These are phyloP conservation scores for Leptura quadrifasciata DNA, from an alignment of 2,888 invertebrate genomes.

Conservation along the genomic window DNA sequence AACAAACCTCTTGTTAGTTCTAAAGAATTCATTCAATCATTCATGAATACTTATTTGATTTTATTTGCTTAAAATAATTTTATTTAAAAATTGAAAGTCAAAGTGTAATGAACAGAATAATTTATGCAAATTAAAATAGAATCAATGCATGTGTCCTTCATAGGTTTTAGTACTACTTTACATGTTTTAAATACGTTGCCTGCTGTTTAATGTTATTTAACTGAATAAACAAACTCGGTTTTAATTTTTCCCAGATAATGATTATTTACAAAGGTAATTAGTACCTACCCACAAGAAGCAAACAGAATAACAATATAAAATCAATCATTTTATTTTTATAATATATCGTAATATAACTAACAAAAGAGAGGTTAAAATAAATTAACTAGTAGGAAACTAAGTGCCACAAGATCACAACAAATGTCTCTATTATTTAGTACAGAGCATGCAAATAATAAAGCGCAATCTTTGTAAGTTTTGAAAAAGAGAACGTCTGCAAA, in stretches of 20 bases:
- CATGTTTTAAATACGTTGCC: not conserved
- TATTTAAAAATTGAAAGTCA: not conserved
- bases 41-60: too few species aligned
- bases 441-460: too few species aligned
- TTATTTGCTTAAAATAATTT: not conserved
- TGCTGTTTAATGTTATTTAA: not conserved
- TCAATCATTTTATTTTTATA: conserved; percentile 22
- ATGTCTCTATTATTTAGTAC: too few species aligned
- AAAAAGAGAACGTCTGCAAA: too few species aligned
- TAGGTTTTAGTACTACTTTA: not conserved
- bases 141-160: not conserved
- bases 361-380: not conserved
- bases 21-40: too few species aligned
- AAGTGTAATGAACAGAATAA: conserved; percentile 7
- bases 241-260: not conserved
- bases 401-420: too few species aligned
- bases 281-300: conserved; percentile 1
- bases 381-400: conserved; percentile 2
- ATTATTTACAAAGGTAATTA: conserved; percentile 27
- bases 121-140: conserved; percentile 4
- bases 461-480: too few species aligned
- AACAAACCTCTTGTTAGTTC: too few species aligned
- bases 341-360: conserved; percentile 24
- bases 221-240: conserved; percentile 4
- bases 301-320: not conserved